These are phyloP conservation scores for human DNA, from an alignment of 2,113 vertebrate species.

Conservation along the genomic window DNA sequence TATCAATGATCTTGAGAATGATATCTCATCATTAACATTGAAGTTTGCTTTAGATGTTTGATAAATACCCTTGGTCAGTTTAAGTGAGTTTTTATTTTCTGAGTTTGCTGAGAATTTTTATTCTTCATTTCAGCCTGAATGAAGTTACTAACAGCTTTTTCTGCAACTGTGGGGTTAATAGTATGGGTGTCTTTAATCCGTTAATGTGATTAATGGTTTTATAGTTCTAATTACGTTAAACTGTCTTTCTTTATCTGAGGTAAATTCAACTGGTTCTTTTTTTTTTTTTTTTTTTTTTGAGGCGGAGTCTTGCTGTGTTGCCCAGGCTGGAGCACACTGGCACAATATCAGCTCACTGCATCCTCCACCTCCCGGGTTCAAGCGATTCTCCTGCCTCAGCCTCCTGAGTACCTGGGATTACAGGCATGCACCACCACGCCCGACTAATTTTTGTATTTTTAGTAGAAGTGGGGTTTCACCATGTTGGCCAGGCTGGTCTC, in stretches of 20 bases:
- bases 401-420: too few species aligned
- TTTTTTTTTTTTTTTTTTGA: too few species aligned
- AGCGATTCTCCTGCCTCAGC: too few species aligned
- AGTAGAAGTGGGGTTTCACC: too few species aligned
- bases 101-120: background rate
- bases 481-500: too few species aligned
- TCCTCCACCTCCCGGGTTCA: too few species aligned
- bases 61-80: background rate
- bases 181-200: background rate
- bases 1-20: background rate
- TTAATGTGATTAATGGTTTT: background rate
- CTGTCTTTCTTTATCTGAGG: background rate
- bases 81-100: conserved; percentile 6
- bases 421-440: too few species aligned
- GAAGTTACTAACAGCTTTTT: background rate
- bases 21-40: background rate
- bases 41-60: background rate
- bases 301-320: too few species aligned
- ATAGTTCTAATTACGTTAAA: background rate
- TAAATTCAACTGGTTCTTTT: background rate
- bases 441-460: too few species aligned
- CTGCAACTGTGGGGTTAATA: background rate
- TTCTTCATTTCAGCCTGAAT: background rate
- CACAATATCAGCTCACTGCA: too few species aligned
- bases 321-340: too few species aligned